Evolutionary conservation across 2,797 vertebrate species (phyloP).

Genomic region (Fratercula arctica): DNA sequence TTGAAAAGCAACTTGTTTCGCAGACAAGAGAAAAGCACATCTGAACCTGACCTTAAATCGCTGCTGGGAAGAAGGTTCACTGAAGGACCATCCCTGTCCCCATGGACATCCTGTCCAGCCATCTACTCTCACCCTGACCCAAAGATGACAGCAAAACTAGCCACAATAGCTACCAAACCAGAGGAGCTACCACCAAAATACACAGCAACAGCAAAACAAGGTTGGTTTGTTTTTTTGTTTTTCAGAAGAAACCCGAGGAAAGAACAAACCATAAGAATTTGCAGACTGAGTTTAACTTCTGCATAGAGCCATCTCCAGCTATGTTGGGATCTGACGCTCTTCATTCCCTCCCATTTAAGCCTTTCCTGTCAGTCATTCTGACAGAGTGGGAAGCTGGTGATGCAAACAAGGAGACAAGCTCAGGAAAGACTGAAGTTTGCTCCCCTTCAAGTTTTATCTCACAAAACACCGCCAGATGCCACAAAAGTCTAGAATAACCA

Average conservation of each 20-base stretch:
- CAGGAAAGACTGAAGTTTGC: not conserved
- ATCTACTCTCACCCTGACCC: not conserved
- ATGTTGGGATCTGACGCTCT: not conserved
- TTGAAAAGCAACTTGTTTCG: not conserved
- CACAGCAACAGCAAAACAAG: not conserved
- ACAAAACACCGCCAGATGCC: not conserved
- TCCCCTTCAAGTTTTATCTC: not conserved
- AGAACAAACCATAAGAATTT: not conserved
- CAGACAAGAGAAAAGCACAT: not conserved
- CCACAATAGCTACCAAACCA: not conserved
- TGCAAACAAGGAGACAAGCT: conserved; percentile 19
- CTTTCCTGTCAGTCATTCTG: conserved; percentile 36
- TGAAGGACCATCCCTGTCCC: not conserved
- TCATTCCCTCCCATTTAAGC: not conserved
- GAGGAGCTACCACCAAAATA: not conserved
- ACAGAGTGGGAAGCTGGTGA: conserved; percentile 35
- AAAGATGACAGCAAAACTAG: not conserved
- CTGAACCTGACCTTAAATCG: not conserved
- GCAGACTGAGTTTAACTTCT: not conserved
- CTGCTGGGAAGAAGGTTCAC: not conserved
- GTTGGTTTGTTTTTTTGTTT: not conserved
- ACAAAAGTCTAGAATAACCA: not conserved
- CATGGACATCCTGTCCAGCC: not conserved
- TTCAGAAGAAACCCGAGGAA: not conserved
- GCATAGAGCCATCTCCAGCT: not conserved